A percentile compares a stretch with the other conserved stretches of the same genome.
Conservation (phyloP, 2,797 vertebrate species). For the Danio kyathit region DNA sequence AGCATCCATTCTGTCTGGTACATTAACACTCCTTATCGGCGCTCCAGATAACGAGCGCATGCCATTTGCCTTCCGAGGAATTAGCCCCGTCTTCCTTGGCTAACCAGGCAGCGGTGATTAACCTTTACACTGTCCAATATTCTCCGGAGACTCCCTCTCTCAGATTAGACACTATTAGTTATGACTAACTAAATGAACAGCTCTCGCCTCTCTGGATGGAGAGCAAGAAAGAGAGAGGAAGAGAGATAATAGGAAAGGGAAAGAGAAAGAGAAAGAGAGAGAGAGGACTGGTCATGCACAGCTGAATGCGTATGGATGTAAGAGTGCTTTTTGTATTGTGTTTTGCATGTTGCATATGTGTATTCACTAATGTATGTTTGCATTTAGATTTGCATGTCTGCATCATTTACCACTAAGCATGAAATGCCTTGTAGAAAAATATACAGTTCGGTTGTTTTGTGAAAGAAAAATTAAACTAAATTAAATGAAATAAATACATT, state of each 20-base stretch:
- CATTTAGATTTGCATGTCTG: constrained; percentile 16
- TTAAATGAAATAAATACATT: no score
- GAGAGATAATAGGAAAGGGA: constrained; percentile 51
- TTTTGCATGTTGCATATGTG: neutral
- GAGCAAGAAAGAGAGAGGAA: constrained; percentile 49
- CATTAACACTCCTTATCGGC: constrained; percentile 99
- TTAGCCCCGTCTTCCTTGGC: constrained; percentile 98
- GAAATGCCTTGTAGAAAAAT: no score
- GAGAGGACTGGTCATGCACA: constrained; percentile 29
- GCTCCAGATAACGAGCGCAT: constrained; percentile 97
- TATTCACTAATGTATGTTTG: constrained; percentile 19
- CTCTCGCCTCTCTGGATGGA: constrained; percentile 80
- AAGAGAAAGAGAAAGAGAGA: constrained; percentile 40
- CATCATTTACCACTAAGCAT: constrained; percentile 30
- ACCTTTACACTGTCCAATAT: constrained; percentile 99
- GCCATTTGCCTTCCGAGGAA: constrained; percentile 95
- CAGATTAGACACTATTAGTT: constrained; percentile 99
- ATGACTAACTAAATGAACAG: constrained; percentile 99
- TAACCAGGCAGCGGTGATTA: constrained; percentile 99
- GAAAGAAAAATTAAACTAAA: no score
- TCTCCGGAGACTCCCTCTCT: constrained; percentile 97
- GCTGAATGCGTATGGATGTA: constrained; percentile 31
- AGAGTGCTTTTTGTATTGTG: constrained; percentile 34
- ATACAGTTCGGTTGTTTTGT: no score
- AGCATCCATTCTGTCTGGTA: constrained; percentile 99